Evolutionary conservation across 2,888 invertebrate genomes (phyloP).

Genomic region (Lamellibrachia satsuma): DNA sequence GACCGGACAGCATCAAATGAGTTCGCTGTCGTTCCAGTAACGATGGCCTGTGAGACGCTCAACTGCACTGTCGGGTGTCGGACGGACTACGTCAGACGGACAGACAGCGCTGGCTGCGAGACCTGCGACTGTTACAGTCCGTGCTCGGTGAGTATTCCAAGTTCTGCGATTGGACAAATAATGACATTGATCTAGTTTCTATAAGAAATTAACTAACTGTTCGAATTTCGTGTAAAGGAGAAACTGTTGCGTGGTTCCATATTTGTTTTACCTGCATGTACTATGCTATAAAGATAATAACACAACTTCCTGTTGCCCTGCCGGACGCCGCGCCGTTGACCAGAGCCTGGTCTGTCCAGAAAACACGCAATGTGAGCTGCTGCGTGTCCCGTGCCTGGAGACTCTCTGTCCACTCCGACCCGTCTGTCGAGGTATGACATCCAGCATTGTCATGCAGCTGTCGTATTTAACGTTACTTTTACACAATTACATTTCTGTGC

Average conservation of each 20-base stretch:
- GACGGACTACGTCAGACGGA: not conserved
- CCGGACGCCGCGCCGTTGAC: not conserved
- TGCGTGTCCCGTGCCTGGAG: not conserved
- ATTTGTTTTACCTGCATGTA: not conserved
- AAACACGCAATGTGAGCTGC: not conserved
- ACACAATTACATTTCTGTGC: not conserved
- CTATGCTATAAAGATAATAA: not conserved
- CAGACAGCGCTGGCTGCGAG: not conserved
- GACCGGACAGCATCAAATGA: not conserved
- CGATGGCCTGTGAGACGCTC: not conserved
- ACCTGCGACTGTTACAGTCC: not conserved
- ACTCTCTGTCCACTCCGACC: not conserved
- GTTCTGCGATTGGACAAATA: not conserved
- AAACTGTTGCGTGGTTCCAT: too few relatives aligned
- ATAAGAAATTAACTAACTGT: too few relatives aligned
- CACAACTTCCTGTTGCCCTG: not conserved
- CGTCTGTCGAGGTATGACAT: not conserved
- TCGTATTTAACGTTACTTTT: slow-evolving; percentile 5
- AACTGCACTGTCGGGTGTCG: not conserved
- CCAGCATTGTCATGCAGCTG: not conserved
- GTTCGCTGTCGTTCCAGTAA: not conserved
- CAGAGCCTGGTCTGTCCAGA: not conserved
- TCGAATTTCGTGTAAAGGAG: too few relatives aligned
- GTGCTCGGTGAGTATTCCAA: not conserved
- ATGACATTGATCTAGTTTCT: not conserved